A percentile compares a stretch with the other conserved stretches of the same genome.
These are phyloP conservation scores for Pyrgilauda ruficollis DNA, from an alignment of 2,113 vertebrate genomes.

Conservation along the genomic window DNA sequence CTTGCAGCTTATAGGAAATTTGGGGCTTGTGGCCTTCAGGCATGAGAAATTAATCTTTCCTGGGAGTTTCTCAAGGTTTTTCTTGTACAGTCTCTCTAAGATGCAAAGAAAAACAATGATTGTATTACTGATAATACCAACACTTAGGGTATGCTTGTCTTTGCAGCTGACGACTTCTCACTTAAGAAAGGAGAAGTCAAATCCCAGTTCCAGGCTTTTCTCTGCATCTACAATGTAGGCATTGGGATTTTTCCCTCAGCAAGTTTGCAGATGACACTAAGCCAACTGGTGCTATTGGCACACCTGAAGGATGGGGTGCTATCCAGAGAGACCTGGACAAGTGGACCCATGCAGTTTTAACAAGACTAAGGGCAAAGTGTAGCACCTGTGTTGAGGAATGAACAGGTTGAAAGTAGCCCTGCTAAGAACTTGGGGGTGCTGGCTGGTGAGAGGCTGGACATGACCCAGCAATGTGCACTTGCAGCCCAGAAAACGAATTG, in stretches of 20 bases:
- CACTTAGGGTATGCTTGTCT: background rate
- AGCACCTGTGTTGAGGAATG: background rate
- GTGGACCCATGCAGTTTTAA: background rate
- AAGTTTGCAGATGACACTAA: background rate
- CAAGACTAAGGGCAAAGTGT: background rate
- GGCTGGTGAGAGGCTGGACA: background rate
- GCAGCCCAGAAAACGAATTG: rapidly evolving
- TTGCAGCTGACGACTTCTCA: rapidly evolving
- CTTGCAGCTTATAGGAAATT: background rate
- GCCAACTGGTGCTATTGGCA: background rate
- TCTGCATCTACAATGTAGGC: background rate
- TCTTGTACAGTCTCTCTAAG: background rate
- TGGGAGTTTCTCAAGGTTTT: background rate
- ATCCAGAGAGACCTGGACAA: background rate
- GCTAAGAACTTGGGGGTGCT: background rate
- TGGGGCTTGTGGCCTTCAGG: background rate
- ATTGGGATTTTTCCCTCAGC: background rate
- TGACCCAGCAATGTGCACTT: background rate
- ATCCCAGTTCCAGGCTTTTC: background rate
- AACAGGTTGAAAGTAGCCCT: background rate
- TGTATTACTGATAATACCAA: background rate
- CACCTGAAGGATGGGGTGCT: background rate
- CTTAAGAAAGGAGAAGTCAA: background rate
- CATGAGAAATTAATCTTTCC: background rate
- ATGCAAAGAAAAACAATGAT: background rate